Base-by-base conservation (phyloP, 2,113 vertebrate genomes). In the Triplophysa rosa region DNA sequence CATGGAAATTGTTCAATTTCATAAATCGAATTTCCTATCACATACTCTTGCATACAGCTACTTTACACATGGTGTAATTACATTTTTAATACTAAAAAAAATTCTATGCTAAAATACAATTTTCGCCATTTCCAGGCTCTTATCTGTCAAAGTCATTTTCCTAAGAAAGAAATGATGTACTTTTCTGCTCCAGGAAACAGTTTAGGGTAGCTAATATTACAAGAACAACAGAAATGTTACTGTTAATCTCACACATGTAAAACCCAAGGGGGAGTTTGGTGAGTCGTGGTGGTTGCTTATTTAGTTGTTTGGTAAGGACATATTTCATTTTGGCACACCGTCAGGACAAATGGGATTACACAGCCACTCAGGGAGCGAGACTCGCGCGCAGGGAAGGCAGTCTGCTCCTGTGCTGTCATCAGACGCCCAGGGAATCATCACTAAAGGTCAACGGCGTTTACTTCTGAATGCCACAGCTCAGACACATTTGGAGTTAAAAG, bases 341-440 rank as follows among this genome's bases (percentile, higher is more conserved):
- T 85, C 83, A 79, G 81, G 77, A 87, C 90, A 91, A 91, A 90
- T 84, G 84, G 90, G 90, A 92, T 92, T 91, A 90, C 85, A 86
- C 79, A 58, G 79, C 24, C 77, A 84, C 86, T 89, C 70, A 58
- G 73, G 86, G 88, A 87, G 89, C 78, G 79, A 77, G 82, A 84
- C 82, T 84, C 82, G 71, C 79, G 80, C 79, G 89, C 90, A 89
- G 87, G 90, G 91, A 88, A 87, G 84, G 80, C 83, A 72, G 78
- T 16, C 73, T 70, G 80, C 80, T 47, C 42, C 74, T 78, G 89
- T 78, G 81, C 83, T 79, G 79, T 84, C 83, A 83, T 85, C 56
- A 89, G 86, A 87, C 85, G 80, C 75, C 80, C 83, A 24, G 66
- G 85, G 87, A 90, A 90, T 90, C 89, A 90, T 85, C 85, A 82